phyloP scores from a whole-genome alignment of 1,140 invertebrate species.

The Polypedilum pembai region DNA sequence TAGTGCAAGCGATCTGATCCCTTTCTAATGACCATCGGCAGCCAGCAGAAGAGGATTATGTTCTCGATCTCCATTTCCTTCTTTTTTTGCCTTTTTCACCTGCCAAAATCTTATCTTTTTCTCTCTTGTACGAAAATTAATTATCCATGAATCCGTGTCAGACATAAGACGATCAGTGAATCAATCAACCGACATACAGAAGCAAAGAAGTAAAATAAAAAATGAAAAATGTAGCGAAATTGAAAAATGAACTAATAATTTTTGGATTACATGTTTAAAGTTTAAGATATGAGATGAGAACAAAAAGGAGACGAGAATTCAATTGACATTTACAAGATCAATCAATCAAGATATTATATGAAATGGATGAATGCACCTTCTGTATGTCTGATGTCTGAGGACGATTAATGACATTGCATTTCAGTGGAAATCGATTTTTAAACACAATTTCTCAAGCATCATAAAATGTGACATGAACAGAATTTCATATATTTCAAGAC shows the following conservation, averaged over 20 bases:
- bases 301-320: background rate
- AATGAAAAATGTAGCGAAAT: constrained; percentile 26
- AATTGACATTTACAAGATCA: constrained; percentile 27
- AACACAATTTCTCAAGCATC: background rate
- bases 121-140: background rate
- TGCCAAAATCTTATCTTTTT: background rate
- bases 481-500: background rate
- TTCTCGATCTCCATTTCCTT: background rate
- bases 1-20: background rate
- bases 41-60: background rate
- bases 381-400: background rate
- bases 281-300: background rate
- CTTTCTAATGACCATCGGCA: background rate
- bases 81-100: background rate
- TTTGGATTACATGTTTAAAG: background rate
- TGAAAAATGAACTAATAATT: constrained; percentile 29
- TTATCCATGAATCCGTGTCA: constrained; percentile 10
- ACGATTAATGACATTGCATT: constrained; percentile 23
- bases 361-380: constrained; percentile 7
- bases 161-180: background rate
- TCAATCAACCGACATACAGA: background rate
- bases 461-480: background rate
- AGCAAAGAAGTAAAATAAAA: background rate
- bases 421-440: constrained; percentile 11
- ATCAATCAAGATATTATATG: constrained; percentile 18